Base-by-base conservation (phyloP, 2,113 vertebrate genomes). In the Podarcis raffonei region DNA sequence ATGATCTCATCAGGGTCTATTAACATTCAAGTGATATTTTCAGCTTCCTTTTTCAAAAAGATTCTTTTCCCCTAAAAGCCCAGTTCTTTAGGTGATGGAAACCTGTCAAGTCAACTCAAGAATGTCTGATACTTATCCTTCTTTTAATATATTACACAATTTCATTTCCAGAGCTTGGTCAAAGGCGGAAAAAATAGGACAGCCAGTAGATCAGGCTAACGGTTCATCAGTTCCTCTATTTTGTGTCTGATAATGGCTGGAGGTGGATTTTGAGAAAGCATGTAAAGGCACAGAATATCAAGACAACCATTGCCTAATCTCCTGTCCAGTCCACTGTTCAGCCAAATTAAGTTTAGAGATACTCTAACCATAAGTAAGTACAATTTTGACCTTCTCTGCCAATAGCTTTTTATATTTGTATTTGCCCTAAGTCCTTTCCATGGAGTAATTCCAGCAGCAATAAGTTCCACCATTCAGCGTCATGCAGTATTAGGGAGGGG, bases 1-100 rank as follows among this genome's bases (percentile, higher is more conserved):
- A 30, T 90, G 93, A 94, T 94, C 94, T 84, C 93, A 93, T 92
- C 84, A 88, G 75, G 90, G 85, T 27, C 66, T 92, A 93, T 93
- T 93, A 90, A 93, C 86, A 89, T 94, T 92, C 86, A 92, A 89
- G 84, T 92, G 88, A 3, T 88, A 85, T 65, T 88, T 88, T 91
- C 94, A 87, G 66, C 39, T 71, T 91, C 88, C 88, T 89, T 75
- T 90, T 91, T 88, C 82, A 37, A 89, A n/a, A 25, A 48, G 22
- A 12, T 53, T 12, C 6, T 81, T 35, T 74, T 27, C 8, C 25
- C 42, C 57, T 23, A 74, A 62, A 85, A 75, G 22, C 3, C 18
- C 32, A 77, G 48, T 37, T 76, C 57, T 76, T 76, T 62, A n/a
- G 25, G 6, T 32, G 16, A 76, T 25, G 23, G 13, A 35, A 77